phyloP scores from a whole-genome alignment of 2,888 invertebrate species.

The Acleris emargana region DNA sequence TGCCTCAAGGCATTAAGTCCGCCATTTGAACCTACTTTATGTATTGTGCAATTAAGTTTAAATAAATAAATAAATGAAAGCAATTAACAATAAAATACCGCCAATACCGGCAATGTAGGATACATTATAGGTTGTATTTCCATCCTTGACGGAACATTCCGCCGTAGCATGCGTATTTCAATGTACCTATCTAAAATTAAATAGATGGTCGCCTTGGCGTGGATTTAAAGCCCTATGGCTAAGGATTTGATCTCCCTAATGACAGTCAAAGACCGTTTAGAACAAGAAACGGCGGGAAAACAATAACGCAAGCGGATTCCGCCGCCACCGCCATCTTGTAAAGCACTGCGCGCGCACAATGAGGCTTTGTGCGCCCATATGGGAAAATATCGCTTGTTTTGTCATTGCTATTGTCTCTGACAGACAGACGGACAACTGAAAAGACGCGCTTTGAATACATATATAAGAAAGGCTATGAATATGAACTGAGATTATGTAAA shows the following conservation, averaged over 20 bases:
- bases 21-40: no score
- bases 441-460: constrained; percentile 77
- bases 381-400: constrained; percentile 81
- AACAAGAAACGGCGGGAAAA: constrained; percentile 54
- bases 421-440: constrained; percentile 80
- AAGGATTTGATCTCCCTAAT: constrained; percentile 31
- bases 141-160: no score
- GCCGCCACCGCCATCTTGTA: constrained; percentile 58
- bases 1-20: no score
- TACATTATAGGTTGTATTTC: no score
- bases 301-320: constrained; percentile 58
- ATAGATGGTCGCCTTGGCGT: no score
- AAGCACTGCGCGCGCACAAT: constrained; percentile 63
- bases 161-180: no score
- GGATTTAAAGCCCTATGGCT: neutral
- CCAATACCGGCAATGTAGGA: no score
- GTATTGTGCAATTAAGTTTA: no score
- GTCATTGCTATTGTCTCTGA: constrained; percentile 76
- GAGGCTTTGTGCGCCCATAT: constrained; percentile 76
- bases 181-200: no score
- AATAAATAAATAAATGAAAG: no score
- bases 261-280: constrained; percentile 37
- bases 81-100: no score
- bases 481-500: constrained; percentile 53
- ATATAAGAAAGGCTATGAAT: constrained; percentile 64